These are phyloP conservation scores for Oceanodroma tethys DNA, from an alignment of 2,113 vertebrate species.

Conservation along the genomic window DNA sequence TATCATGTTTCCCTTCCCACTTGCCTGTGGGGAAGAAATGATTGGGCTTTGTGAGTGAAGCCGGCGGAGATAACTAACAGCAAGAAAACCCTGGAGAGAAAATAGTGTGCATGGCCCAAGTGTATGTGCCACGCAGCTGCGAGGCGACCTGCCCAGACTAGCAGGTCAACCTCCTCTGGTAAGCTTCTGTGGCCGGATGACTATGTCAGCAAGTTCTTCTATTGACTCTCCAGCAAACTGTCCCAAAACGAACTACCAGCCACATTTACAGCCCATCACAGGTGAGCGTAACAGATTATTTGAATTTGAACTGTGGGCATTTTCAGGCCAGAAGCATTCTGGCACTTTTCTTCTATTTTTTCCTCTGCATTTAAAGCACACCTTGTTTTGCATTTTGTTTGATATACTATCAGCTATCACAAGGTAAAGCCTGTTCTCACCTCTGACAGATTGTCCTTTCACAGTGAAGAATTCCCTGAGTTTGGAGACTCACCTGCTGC, in stretches of 20 bases:
- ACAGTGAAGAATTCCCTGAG: neutral
- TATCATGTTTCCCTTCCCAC: neutral
- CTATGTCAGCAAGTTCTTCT: neutral
- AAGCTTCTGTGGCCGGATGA: neutral
- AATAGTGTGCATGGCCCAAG: fast-evolving
- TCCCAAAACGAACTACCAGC: neutral
- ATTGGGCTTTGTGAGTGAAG: neutral
- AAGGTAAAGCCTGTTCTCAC: neutral
- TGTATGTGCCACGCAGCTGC: fast-evolving
- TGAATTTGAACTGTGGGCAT: neutral
- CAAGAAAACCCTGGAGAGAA: neutral
- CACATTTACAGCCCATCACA: neutral
- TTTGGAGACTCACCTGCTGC: neutral
- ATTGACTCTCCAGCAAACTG: neutral
- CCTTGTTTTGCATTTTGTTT: neutral
- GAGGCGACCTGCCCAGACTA: neutral
- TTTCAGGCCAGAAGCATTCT: neutral
- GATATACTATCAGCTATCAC: neutral
- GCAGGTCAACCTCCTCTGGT: neutral
- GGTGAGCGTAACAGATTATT: neutral
- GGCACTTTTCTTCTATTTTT: neutral
- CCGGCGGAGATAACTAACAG: neutral
- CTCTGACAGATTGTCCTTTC: neutral
- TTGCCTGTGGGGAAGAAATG: neutral
- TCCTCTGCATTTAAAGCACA: neutral